A percentile compares a stretch with the other conserved stretches of the same genome.
Evolutionary conservation across 92 coral and sea anemone genomes (phyloP).

Genomic region (Meandrina meandrites): DNA sequence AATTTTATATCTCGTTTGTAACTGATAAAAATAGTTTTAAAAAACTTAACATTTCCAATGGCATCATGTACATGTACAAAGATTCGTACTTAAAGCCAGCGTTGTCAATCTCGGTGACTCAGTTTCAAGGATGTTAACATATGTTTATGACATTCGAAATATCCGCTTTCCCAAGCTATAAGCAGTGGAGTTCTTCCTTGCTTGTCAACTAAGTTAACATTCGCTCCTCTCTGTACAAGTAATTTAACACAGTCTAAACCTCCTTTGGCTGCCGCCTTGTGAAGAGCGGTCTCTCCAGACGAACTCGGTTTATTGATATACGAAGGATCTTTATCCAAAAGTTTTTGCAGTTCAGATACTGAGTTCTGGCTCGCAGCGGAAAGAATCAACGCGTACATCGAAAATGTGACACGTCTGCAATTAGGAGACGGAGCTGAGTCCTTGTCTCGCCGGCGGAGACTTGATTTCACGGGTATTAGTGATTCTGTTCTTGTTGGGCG

Average conservation of each 20-base stretch:
- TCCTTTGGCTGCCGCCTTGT: conserved; percentile 69
- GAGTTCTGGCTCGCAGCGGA: conserved; percentile 68
- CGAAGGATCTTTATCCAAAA: conserved; percentile 64
- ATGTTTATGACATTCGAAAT: conserved; percentile 58
- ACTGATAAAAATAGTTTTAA: not conserved
- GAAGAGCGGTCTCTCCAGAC: conserved; percentile 74
- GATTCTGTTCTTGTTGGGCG: not conserved
- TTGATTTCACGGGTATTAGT: conserved; percentile 30
- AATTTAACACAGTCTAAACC: conserved; percentile 51
- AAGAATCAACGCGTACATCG: conserved; percentile 68
- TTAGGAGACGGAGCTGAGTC: not conserved
- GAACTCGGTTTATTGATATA: conserved; percentile 78
- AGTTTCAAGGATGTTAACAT: conserved; percentile 44
- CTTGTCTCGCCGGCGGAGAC: conserved; percentile 10
- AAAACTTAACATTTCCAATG: not conserved
- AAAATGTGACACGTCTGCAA: conserved; percentile 62
- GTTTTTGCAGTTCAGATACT: conserved; percentile 46
- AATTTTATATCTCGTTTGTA: not conserved
- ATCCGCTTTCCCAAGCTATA: conserved; percentile 60
- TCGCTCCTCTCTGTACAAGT: conserved; percentile 63
- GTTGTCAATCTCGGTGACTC: not conserved
- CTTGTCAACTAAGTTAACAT: conserved; percentile 62
- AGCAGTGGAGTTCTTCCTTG: conserved; percentile 67
- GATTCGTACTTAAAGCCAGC: not conserved
- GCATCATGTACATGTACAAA: too few relatives aligned